Evolutionary conservation across 2,797 vertebrate species (phyloP).

Genomic region (Bothrops alternatus): DNA sequence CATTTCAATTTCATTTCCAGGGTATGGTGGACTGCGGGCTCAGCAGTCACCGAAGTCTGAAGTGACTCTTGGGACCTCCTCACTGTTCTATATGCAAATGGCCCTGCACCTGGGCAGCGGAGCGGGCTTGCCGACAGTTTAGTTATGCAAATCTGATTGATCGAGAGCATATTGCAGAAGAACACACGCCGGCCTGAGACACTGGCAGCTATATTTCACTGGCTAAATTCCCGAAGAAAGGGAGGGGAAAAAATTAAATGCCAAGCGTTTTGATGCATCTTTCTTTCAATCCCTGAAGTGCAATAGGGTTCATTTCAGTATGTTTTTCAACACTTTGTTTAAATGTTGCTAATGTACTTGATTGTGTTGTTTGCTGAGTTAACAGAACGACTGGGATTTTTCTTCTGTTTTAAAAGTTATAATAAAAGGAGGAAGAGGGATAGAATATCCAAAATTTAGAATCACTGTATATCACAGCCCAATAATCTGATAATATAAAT

Average conservation of each 20-base stretch:
- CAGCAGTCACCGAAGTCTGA: slow-evolving; percentile 98
- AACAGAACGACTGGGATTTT: slow-evolving; percentile 69
- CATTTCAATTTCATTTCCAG: slow-evolving; percentile 99
- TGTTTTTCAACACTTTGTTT: slow-evolving; percentile 69
- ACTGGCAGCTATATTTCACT: slow-evolving; percentile 91
- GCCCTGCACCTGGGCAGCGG: slow-evolving; percentile 97
- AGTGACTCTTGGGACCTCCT: slow-evolving; percentile 99
- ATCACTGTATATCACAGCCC: slow-evolving; percentile 63
- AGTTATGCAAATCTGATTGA: slow-evolving; percentile 99
- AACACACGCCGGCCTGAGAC: slow-evolving; percentile 79
- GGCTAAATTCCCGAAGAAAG: slow-evolving; percentile 82
- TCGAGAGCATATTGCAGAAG: slow-evolving; percentile 96
- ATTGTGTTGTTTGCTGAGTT: slow-evolving; percentile 68
- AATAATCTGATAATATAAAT: slow-evolving; percentile 71
- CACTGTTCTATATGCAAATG: slow-evolving; percentile 99
- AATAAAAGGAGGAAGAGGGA: background rate
- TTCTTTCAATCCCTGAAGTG: slow-evolving; percentile 74
- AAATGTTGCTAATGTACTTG: slow-evolving; percentile 71
- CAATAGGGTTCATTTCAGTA: slow-evolving; percentile 65
- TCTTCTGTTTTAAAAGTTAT: slow-evolving; percentile 40
- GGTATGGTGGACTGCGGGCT: slow-evolving; percentile 89
- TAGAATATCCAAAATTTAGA: slow-evolving; percentile 11
- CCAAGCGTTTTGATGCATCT: slow-evolving; percentile 79
- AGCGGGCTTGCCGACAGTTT: slow-evolving; percentile 97
- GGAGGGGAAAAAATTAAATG: slow-evolving; percentile 74